Conservation (phyloP, 2,888 invertebrate genomes). For the Tineola bisselliella region DNA sequence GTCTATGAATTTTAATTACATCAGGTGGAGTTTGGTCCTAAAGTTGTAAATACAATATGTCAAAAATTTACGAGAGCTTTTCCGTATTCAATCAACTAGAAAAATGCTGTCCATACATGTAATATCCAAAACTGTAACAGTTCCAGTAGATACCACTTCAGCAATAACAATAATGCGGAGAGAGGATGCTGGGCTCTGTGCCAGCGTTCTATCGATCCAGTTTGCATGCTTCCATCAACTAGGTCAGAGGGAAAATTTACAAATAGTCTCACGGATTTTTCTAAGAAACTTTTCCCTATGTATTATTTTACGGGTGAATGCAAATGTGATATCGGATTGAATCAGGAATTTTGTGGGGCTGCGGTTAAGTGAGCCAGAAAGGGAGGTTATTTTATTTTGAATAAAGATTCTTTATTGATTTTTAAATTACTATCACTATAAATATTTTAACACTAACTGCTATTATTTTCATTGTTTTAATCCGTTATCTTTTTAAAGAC, state of each 20-base stretch:
- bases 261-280: slow-evolving; percentile 33
- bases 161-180: slow-evolving; percentile 11
- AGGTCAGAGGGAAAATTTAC: slow-evolving; percentile 67
- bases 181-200: slow-evolving; percentile 60
- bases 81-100: background rate
- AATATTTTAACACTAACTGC: background rate
- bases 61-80: background rate
- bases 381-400: background rate
- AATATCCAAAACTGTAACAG: background rate
- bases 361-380: background rate
- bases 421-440: background rate
- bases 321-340: slow-evolving; percentile 14
- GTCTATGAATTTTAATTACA: no score
- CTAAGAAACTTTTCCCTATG: background rate
- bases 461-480: no score
- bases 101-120: background rate
- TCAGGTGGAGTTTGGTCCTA: no score
- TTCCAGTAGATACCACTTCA: slow-evolving; percentile 2
- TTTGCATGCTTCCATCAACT: slow-evolving; percentile 35
- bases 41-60: no score
- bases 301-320: slow-evolving; percentile 14
- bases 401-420: background rate
- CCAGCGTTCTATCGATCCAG: slow-evolving; percentile 61
- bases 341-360: background rate
- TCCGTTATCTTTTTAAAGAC: no score